Percentiles rank a stretch among this genome's conserved stretches.
Conservation (phyloP, 2,888 invertebrate species). For the Papilio demoleus region DNA sequence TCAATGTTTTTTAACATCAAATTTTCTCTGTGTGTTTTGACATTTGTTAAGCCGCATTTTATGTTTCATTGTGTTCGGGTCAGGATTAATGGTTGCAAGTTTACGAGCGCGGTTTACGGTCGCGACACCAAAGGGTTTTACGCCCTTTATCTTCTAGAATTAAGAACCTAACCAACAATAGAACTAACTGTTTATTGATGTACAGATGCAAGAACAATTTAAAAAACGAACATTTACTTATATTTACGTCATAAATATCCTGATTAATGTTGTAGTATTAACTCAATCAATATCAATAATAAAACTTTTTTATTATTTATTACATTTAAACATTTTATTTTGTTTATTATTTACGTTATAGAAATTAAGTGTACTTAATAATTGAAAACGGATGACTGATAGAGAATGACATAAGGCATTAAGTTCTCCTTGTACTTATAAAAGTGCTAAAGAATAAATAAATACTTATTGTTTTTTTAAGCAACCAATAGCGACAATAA, state of each 20-base stretch:
- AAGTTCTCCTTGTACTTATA: no score
- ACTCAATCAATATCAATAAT: no score
- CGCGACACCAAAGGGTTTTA: conserved; percentile 8
- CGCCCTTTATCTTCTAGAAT: conserved; percentile 21
- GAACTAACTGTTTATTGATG: neutral
- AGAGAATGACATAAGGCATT: no score
- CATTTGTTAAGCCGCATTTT: conserved; percentile 21
- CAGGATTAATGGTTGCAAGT: conserved; percentile 17
- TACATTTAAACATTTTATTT: no score
- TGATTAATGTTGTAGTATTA: no score
- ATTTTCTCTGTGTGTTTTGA: neutral
- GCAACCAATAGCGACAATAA: no score
- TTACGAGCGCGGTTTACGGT: conserved; percentile 36
- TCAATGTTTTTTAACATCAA: neutral
- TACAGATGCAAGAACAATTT: neutral
- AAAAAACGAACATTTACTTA: neutral
- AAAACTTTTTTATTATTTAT: no score
- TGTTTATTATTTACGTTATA: no score
- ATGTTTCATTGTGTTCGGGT: conserved; percentile 31
- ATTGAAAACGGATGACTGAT: no score
- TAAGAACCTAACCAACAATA: conserved; percentile 27
- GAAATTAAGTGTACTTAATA: no score
- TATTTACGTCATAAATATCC: neutral
- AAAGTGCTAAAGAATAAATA: no score
- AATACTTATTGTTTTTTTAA: no score